Evolutionary conservation across 2,888 invertebrate genomes (phyloP).

Genomic region (Chymomyza amoena): DNA sequence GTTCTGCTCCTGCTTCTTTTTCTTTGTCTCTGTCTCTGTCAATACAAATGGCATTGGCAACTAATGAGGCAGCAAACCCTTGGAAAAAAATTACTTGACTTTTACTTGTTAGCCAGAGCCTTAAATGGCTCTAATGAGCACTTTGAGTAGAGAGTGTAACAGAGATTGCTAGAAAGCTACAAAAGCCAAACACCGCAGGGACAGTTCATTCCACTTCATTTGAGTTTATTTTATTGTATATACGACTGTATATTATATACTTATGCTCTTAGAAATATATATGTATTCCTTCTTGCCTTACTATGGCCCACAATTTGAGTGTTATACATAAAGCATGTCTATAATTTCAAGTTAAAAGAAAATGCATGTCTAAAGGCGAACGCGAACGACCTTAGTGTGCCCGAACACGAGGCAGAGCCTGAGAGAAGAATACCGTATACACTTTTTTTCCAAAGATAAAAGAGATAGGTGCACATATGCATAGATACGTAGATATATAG

Average conservation of each 20-base stretch:
- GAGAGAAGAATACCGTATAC: too few species aligned
- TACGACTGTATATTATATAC: background rate
- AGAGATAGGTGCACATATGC: too few species aligned
- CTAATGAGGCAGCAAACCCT: background rate
- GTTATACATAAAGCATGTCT: conserved; percentile 22
- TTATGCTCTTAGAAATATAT: background rate
- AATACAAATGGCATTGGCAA: background rate
- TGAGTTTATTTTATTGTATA: background rate
- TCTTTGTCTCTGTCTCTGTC: background rate
- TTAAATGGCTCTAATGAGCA: background rate
- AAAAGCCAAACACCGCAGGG: background rate
- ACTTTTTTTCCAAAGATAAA: too few species aligned
- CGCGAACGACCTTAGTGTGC: too few species aligned
- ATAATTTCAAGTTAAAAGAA: conserved; percentile 34
- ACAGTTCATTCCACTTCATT: background rate
- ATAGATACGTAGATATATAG: too few species aligned
- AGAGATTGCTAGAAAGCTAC: background rate
- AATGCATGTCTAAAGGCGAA: too few species aligned
- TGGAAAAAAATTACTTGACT: background rate
- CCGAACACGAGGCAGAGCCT: too few species aligned
- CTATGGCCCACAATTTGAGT: conserved; percentile 10
- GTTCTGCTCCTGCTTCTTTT: background rate
- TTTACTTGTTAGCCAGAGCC: background rate
- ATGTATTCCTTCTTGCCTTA: background rate
- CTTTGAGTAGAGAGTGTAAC: background rate